Base-by-base conservation (phyloP, 1,140 invertebrate genomes). In the Tigriopus japonicus region DNA sequence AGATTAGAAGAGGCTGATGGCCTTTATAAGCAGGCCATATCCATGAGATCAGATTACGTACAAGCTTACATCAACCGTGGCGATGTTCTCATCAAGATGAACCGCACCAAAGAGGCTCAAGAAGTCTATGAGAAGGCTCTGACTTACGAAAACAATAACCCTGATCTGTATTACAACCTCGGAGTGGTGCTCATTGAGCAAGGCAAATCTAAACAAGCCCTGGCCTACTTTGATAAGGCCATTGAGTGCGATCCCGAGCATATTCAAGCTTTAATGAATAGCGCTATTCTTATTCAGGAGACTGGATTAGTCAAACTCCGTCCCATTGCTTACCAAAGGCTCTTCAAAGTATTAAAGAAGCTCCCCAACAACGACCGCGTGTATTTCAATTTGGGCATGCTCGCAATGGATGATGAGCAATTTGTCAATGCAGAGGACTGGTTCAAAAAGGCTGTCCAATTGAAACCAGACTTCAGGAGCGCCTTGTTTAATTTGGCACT, bases 11-110 rank as follows among this genome's bases (percentile, higher is more conserved):
- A 97, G 73, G 92, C 92, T 0, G 91, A 96, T 72, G 78, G 88
- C 77, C 72, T 96, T 9, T 93, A 95, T 69, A 75, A 85, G 52
- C 90, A 93, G 68, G 92, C 92, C 0, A 95, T 96, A 62, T 91
- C 87, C 67, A 97, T 97, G 93, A 76, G 92, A 64, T 83, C 90
- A 12, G 93, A 97, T 76, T 97, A 95, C 71, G 91, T 91, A 0
- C 86, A 96, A 71, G 93, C 92, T 6, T 96, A 96, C 68, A 96
- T 96, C 65, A 96, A 96, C 74, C 79, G 91, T 56, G 92, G 91
- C 0, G 92, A 96, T 74, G 87, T 97, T 70, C 78, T 95, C 43
- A 87, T 97, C 68, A 95, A 94, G 75, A 76, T 96, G 67, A 93
- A 93, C 73, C 81, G 74, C 63, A 91, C 88, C 6, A 84, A 89